Percentiles rank a stretch among this genome's conserved stretches.
phyloP scores from a whole-genome alignment of 2,888 invertebrate genomes.

The Pristionchus exspectatus region DNA sequence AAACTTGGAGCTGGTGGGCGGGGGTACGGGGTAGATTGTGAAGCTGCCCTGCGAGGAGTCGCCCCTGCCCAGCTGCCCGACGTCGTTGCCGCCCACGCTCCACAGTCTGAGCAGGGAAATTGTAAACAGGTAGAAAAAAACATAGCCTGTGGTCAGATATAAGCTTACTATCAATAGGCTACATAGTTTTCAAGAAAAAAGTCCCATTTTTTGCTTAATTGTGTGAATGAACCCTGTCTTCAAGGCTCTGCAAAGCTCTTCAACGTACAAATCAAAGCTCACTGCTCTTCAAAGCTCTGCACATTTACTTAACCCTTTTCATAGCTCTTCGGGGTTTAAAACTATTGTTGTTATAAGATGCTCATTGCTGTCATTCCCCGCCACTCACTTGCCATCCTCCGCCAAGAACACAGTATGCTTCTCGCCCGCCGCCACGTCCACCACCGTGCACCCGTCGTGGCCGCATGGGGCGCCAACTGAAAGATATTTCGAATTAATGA shows the following conservation, averaged over 20 bases:
- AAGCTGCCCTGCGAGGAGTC: slow-evolving; percentile 64
- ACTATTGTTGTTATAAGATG: too few relatives aligned
- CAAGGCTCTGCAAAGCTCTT: too few relatives aligned
- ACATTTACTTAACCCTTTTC: too few relatives aligned
- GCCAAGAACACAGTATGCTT: slow-evolving; percentile 71
- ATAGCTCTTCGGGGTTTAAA: too few relatives aligned
- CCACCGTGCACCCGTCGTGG: slow-evolving; percentile 62
- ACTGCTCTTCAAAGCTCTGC: too few relatives aligned
- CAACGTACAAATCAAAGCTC: too few relatives aligned
- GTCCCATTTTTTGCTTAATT: too few relatives aligned
- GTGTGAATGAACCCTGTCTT: too few relatives aligned
- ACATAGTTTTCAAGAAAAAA: too few relatives aligned
- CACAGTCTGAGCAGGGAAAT: slow-evolving; percentile 58
- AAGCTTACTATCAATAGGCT: too few relatives aligned
- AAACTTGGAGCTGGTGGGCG: slow-evolving; percentile 61
- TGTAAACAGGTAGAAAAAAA: neutral
- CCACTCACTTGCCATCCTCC: slow-evolving; percentile 65
- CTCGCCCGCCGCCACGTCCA: slow-evolving; percentile 69
- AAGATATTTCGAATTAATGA: neutral
- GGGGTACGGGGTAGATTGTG: slow-evolving; percentile 69
- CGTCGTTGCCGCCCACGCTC: slow-evolving; percentile 71
- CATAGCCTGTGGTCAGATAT: too few relatives aligned
- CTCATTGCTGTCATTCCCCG: too few relatives aligned
- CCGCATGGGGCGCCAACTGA: slow-evolving; percentile 66
- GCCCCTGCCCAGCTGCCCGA: slow-evolving; percentile 63